These are phyloP conservation scores for Apodemus agrarius DNA, from an alignment of 2,797 vertebrate genomes.

Conservation along the genomic window DNA sequence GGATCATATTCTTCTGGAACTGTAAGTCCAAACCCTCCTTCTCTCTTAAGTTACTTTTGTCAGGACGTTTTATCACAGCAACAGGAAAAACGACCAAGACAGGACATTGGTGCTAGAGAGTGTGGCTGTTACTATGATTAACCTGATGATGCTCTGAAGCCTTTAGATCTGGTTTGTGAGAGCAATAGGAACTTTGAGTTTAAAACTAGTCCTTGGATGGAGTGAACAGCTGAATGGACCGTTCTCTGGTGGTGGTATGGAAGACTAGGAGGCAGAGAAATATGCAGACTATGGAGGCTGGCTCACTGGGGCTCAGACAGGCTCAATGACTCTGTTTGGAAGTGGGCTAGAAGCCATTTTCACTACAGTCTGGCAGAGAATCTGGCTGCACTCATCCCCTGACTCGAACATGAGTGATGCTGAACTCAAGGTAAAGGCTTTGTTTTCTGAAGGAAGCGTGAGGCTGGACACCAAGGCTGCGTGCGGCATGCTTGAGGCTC, in stretches of 20 bases:
- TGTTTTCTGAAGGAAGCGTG: background rate
- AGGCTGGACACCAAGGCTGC: background rate
- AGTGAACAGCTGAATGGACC: background rate
- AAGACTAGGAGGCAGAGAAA: background rate
- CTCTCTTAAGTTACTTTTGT: background rate
- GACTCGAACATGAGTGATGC: background rate
- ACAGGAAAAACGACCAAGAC: background rate
- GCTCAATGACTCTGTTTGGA: background rate
- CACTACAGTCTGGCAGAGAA: background rate
- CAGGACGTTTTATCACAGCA: background rate
- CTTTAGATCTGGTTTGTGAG: background rate
- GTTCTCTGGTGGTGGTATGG: background rate
- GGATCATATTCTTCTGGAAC: background rate
- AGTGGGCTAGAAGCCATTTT: background rate
- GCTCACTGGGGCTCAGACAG: background rate
- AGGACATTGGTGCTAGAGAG: background rate
- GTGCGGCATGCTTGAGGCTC: background rate
- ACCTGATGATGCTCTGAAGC: background rate
- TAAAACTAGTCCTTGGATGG: background rate
- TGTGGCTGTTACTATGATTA: background rate
- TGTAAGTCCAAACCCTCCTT: too few species aligned
- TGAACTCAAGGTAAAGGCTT: background rate
- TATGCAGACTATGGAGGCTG: background rate
- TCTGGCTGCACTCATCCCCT: background rate
- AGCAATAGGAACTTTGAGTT: background rate